Percentiles rank a stretch among this genome's conserved stretches.
Conservation (phyloP, 2,888 invertebrate species). For the Biston betularia region DNA sequence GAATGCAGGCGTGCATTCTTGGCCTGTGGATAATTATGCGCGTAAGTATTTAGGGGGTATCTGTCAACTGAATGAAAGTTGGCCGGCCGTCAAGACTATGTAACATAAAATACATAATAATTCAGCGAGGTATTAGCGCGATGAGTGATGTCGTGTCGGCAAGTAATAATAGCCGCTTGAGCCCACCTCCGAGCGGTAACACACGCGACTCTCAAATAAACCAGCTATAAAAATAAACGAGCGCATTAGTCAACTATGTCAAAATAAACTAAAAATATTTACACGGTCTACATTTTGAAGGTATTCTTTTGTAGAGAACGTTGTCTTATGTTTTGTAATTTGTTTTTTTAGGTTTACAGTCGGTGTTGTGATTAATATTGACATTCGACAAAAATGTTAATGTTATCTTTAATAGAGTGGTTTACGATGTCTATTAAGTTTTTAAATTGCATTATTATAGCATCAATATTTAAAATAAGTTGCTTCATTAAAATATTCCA, state of each 20-base stretch:
- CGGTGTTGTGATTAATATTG: constrained; percentile 12
- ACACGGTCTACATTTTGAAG: constrained; percentile 54
- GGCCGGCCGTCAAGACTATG: constrained; percentile 73
- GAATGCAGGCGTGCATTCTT: constrained; percentile 28
- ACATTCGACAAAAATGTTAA: constrained; percentile 11
- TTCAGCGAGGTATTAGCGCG: constrained; percentile 75
- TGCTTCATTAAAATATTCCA: constrained; percentile 25
- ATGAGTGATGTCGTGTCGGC: constrained; percentile 82
- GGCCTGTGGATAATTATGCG: constrained; percentile 34
- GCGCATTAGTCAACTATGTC: constrained; percentile 83
- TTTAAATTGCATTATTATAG: constrained; percentile 10
- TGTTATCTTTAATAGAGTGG: constrained; percentile 8
- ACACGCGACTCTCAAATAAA: constrained; percentile 78
- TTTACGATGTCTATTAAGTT: constrained; percentile 16
- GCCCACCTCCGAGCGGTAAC: constrained; percentile 72
- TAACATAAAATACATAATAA: constrained; percentile 77
- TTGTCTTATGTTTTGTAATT: constrained; percentile 29
- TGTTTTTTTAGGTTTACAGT: constrained; percentile 21
- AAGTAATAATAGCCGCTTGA: constrained; percentile 76
- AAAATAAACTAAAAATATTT: constrained; percentile 79
- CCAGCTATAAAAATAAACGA: constrained; percentile 83
- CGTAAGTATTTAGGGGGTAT: constrained; percentile 42
- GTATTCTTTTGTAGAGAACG: constrained; percentile 39
- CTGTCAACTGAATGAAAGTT: constrained; percentile 60
- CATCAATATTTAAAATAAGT: constrained; percentile 22